A percentile compares a stretch with the other conserved stretches of the same genome.
Conservation (phyloP, 2,113 vertebrate genomes). For the rabbit (Oryctolagus cuniculus) region DNA sequence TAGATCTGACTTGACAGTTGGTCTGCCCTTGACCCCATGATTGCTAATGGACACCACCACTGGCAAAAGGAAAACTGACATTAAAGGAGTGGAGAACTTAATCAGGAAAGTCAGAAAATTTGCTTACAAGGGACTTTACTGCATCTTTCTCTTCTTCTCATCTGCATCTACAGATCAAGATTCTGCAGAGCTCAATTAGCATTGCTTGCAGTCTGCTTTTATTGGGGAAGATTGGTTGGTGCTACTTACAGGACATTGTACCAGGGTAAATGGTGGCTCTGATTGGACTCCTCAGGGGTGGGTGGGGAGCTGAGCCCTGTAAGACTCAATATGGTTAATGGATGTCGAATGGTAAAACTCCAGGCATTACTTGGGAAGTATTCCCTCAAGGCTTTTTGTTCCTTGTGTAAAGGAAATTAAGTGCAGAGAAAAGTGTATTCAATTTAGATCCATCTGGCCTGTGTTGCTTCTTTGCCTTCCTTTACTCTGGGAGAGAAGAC, state of each 20-base stretch:
- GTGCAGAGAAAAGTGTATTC: constrained; percentile 61
- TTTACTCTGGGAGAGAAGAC: constrained; percentile 56
- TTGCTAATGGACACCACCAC: not conserved
- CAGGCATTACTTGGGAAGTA: constrained; percentile 61
- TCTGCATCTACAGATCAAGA: not conserved
- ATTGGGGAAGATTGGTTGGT: constrained; percentile 74
- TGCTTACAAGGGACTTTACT: not conserved
- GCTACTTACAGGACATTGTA: constrained; percentile 64
- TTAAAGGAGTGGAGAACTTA: not conserved
- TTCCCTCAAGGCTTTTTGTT: constrained; percentile 59
- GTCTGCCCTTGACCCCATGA: not conserved
- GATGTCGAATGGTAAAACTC: constrained; percentile 59
- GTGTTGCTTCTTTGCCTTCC: not conserved
- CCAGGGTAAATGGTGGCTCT: constrained; percentile 58
- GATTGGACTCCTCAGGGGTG: constrained; percentile 38
- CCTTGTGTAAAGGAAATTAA: constrained; percentile 71
- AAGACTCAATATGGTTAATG: constrained; percentile 54
- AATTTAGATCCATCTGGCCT: constrained; percentile 79
- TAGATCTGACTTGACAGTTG: not conserved
- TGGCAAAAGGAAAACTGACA: not conserved
- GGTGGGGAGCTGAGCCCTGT: constrained; percentile 31
- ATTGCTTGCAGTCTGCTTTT: not conserved
- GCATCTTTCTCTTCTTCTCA: not conserved
- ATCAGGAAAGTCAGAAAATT: not conserved
- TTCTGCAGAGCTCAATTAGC: not conserved